Conservation (phyloP, 2,113 vertebrate species). For the Ranitomeya variabilis region DNA sequence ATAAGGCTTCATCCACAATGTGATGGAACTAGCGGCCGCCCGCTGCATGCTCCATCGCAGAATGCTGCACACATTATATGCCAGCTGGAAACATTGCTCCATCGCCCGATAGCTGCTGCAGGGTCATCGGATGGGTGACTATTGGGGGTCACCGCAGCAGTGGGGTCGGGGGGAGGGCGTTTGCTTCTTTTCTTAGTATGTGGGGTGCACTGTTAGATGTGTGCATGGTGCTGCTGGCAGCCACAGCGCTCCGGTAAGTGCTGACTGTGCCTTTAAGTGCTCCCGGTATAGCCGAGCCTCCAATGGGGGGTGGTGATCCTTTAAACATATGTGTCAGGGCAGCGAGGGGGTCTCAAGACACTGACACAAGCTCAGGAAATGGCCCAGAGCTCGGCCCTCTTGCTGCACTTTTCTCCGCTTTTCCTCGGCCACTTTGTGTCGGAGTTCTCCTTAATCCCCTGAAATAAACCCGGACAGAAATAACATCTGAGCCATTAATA, state of each 20-base stretch:
- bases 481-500: constrained; percentile 36
- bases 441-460: constrained; percentile 36
- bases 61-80: too few species aligned
- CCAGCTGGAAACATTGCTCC: too few species aligned
- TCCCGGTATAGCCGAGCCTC: neutral
- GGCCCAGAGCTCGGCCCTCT: neutral
- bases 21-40: too few species aligned
- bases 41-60: too few species aligned
- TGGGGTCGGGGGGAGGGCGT: too few species aligned
- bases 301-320: neutral
- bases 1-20: too few species aligned
- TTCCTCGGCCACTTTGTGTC: neutral
- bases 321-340: constrained; percentile 3
- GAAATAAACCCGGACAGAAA: constrained; percentile 33
- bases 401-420: neutral
- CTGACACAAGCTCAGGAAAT: constrained; percentile 25
- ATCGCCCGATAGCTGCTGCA: too few species aligned
- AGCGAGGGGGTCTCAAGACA: neutral
- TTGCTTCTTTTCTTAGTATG: too few species aligned
- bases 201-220: neutral
- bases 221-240: neutral
- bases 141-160: too few species aligned
- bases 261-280: constrained; percentile 4
- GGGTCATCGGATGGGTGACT: too few species aligned
- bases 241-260: neutral